Conservation (phyloP, 1,140 invertebrate species). For the Penaeus chinensis region DNA sequence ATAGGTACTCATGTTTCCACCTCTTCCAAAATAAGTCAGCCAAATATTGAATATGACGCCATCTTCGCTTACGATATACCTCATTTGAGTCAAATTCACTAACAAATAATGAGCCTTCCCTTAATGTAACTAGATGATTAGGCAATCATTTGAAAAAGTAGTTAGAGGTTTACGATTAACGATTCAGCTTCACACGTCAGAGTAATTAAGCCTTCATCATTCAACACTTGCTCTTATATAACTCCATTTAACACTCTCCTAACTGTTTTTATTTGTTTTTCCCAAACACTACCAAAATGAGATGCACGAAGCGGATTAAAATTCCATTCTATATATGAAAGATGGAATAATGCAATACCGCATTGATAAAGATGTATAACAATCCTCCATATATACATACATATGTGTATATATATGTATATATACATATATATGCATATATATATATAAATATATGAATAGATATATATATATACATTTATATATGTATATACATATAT, state of each 20-base stretch:
- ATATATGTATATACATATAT: too few species aligned
- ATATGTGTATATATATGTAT: too few species aligned
- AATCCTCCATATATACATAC: too few species aligned
- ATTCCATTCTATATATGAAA: slow-evolving; percentile 63
- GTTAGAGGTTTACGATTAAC: slow-evolving; percentile 59
- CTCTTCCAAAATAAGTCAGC: slow-evolving; percentile 52
- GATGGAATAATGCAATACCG: too few species aligned
- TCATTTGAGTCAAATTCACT: slow-evolving; percentile 31
- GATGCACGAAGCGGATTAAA: slow-evolving; percentile 63
- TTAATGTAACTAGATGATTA: slow-evolving; percentile 35
- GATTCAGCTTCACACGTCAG: slow-evolving; percentile 55
- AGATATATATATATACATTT: too few species aligned
- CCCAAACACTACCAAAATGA: slow-evolving; percentile 64
- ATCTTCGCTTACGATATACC: slow-evolving; percentile 16
- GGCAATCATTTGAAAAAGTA: slow-evolving; percentile 51
- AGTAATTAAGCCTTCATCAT: slow-evolving; percentile 53
- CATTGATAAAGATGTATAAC: too few species aligned
- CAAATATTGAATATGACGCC: slow-evolving; percentile 52
- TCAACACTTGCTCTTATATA: slow-evolving; percentile 32
- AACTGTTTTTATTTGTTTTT: slow-evolving; percentile 54
- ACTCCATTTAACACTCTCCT: slow-evolving; percentile 42
- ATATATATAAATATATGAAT: too few species aligned
- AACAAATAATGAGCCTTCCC: neutral
- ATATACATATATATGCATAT: too few species aligned
- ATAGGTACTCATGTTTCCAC: slow-evolving; percentile 40